phyloP scores from a whole-genome alignment of 2,888 invertebrate genomes.

The Strigamia transsilvanica region DNA sequence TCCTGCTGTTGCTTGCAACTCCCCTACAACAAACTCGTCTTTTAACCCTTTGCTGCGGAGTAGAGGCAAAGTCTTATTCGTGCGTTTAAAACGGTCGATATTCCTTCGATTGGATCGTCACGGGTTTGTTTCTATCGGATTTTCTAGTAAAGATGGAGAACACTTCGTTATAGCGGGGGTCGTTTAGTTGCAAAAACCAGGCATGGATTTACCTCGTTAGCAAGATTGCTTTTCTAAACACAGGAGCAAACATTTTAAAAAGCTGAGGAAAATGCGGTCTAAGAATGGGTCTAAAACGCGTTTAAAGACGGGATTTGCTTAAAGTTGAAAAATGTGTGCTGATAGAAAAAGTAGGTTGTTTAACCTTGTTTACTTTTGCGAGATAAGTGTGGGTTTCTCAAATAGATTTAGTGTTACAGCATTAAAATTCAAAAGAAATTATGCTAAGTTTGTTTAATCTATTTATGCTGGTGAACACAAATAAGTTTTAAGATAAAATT shows the following conservation, averaged over 20 bases:
- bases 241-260: conserved; percentile 45
- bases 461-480: too few species aligned
- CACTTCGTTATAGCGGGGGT: neutral
- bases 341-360: neutral
- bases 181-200: conserved; percentile 42
- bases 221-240: conserved; percentile 48
- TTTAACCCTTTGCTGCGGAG: neutral
- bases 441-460: too few species aligned
- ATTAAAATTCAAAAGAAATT: neutral
- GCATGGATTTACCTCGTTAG: conserved; percentile 47
- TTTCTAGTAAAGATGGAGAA: neutral
- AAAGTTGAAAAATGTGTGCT: neutral
- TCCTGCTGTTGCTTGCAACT: conserved; percentile 33
- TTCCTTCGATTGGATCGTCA: neutral
- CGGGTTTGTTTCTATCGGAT: neutral
- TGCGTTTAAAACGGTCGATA: neutral
- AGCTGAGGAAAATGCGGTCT: neutral
- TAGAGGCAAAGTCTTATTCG: neutral
- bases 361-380: neutral
- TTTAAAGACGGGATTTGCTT: neutral
- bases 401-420: neutral
- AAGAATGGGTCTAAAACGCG: conserved; percentile 3
- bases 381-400: neutral
- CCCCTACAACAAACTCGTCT: neutral
- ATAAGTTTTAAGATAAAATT: too few species aligned